phyloP scores from a whole-genome alignment of 1,140 invertebrate species.

The Lycorma delicatula region DNA sequence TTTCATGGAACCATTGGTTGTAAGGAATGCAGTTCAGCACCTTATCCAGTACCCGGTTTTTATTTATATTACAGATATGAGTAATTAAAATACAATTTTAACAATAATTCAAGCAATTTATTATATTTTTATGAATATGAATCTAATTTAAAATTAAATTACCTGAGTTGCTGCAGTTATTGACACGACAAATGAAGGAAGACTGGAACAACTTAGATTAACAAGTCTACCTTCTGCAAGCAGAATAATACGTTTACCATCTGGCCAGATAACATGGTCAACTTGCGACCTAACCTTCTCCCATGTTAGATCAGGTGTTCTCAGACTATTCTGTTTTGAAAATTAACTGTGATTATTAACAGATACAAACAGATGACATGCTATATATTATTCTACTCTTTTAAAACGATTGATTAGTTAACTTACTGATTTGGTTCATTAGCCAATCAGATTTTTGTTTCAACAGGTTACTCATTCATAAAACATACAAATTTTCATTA shows the following conservation, averaged over 20 bases:
- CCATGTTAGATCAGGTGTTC: conserved; percentile 92
- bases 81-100: conserved; percentile 4
- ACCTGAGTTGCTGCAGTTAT: conserved; percentile 89
- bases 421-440: too few relatives aligned
- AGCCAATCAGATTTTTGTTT: too few relatives aligned
- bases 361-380: too few relatives aligned
- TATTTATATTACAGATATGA: too few relatives aligned
- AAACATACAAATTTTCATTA: too few relatives aligned
- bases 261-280: conserved; percentile 94
- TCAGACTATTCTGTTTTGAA: conserved; percentile 64
- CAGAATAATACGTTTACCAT: conserved; percentile 84
- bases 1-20: too few relatives aligned
- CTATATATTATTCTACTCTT: too few relatives aligned
- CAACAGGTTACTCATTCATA: too few relatives aligned
- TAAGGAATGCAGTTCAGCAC: too few relatives aligned
- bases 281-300: conserved; percentile 96
- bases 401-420: too few relatives aligned
- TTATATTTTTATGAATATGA: neutral
- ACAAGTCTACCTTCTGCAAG: conserved; percentile 91
- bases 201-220: conserved; percentile 92
- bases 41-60: too few relatives aligned
- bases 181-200: conserved; percentile 95
- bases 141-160: conserved; percentile 12
- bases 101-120: neutral
- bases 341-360: too few relatives aligned